Evolutionary conservation across 2,888 invertebrate species (phyloP).

Genomic region (Sisyra terminalis): DNA sequence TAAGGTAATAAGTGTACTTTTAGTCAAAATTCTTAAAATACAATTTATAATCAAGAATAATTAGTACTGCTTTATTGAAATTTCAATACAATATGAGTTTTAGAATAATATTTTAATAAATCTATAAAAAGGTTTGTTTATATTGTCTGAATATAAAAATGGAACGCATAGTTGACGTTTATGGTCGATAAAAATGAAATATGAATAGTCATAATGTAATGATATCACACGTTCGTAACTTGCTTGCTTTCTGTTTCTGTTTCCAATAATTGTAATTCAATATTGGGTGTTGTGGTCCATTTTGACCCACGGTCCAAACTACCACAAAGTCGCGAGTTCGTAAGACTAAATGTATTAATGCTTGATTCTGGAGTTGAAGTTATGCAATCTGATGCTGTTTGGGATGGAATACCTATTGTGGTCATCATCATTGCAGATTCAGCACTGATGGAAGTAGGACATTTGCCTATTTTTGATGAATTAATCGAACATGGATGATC

Average conservation of each 20-base stretch:
- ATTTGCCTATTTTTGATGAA: slow-evolving; percentile 12
- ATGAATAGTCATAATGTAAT: too few species aligned
- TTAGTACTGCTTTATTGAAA: background rate
- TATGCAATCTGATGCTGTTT: slow-evolving; percentile 1
- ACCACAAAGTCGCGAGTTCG: slow-evolving; percentile 8
- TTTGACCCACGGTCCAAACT: slow-evolving; percentile 10
- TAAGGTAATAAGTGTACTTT: too few species aligned
- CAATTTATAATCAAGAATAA: too few species aligned
- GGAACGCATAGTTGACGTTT: background rate
- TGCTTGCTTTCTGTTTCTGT: slow-evolving; percentile 8
- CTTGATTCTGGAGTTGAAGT: slow-evolving; percentile 4
- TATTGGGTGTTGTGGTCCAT: background rate
- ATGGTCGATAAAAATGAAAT: too few species aligned
- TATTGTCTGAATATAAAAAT: background rate
- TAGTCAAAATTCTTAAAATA: too few species aligned
- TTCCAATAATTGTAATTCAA: slow-evolving; percentile 5
- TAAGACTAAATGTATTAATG: background rate
- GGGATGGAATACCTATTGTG: slow-evolving; percentile 19
- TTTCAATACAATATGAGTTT: background rate
- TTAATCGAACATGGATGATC: slow-evolving; percentile 18
- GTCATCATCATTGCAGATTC: slow-evolving; percentile 22
- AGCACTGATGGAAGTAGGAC: slow-evolving; percentile 8
- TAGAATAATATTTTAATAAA: background rate
- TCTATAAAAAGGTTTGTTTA: background rate
- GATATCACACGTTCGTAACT: slow-evolving; percentile 7